These are phyloP conservation scores for Ophion obscuratus DNA, from an alignment of 2,888 invertebrate genomes.

Conservation along the genomic window DNA sequence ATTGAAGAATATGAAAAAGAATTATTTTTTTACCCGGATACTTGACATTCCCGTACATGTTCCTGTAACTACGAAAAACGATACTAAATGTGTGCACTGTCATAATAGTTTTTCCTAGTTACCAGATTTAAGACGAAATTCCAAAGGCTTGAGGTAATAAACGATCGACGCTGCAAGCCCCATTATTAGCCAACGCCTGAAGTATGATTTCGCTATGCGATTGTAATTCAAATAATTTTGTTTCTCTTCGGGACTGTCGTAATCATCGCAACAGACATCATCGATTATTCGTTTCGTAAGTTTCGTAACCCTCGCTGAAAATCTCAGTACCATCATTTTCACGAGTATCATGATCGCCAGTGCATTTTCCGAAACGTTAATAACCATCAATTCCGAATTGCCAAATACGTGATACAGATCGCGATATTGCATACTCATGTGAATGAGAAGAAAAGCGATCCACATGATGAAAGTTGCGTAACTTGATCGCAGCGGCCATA, in stretches of 20 bases:
- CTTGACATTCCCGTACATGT: too few relatives aligned
- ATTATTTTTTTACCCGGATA: too few relatives aligned
- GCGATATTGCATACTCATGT: constrained; percentile 27
- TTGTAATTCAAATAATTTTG: constrained; percentile 59
- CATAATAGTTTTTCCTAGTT: constrained; percentile 29
- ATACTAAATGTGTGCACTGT: not conserved
- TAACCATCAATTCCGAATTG: constrained; percentile 50
- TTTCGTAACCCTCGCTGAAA: constrained; percentile 39
- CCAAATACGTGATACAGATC: constrained; percentile 53
- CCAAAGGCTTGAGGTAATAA: constrained; percentile 42
- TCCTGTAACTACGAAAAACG: not conserved
- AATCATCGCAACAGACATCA: constrained; percentile 37
- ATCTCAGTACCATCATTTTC: constrained; percentile 55
- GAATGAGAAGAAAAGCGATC: constrained; percentile 40
- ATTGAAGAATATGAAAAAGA: too few relatives aligned
- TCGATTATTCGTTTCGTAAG: constrained; percentile 43
- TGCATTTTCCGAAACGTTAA: constrained; percentile 51
- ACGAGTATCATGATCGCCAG: constrained; percentile 49
- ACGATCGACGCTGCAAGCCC: constrained; percentile 22
- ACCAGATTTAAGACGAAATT: constrained; percentile 44
- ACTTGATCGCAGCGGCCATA: constrained; percentile 52
- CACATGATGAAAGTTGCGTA: constrained; percentile 43
- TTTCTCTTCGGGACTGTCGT: constrained; percentile 44
- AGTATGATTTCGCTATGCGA: constrained; percentile 47
- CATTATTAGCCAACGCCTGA: constrained; percentile 36